These are phyloP conservation scores for Ochropleura plecta DNA, from an alignment of 2,888 invertebrate genomes.

Conservation along the genomic window DNA sequence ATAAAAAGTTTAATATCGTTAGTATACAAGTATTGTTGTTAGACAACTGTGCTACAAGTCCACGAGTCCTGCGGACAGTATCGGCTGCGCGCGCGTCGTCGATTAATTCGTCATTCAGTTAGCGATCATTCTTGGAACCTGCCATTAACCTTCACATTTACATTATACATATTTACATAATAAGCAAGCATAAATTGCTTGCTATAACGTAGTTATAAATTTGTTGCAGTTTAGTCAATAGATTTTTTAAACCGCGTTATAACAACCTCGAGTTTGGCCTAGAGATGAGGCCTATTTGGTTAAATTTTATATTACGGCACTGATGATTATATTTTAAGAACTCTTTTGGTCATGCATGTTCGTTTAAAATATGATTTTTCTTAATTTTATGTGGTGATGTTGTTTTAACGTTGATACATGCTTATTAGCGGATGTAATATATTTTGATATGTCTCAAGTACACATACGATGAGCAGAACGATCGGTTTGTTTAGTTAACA, in stretches of 20 bases:
- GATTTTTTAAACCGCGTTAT: not conserved
- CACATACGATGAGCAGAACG: too few relatives aligned
- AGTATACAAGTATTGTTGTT: not conserved
- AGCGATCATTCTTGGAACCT: not conserved
- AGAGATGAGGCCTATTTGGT: not conserved
- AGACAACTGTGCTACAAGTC: not conserved
- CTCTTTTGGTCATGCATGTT: not conserved
- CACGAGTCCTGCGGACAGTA: not conserved
- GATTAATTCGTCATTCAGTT: not conserved
- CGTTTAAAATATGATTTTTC: not conserved
- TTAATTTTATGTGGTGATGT: not conserved
- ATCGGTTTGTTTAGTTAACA: not conserved
- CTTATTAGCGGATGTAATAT: not conserved
- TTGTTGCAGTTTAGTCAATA: not conserved
- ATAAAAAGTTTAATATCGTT: not conserved
- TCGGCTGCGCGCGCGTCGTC: not conserved
- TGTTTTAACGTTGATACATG: not conserved
- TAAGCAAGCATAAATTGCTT: not conserved
- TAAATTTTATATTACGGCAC: not conserved
- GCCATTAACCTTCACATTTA: slow-evolving; percentile 16
- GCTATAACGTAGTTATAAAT: not conserved
- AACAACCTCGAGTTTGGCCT: not conserved
- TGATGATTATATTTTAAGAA: not conserved
- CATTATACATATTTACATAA: not conserved
- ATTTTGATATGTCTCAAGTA: not conserved